Evolutionary conservation across 2,888 invertebrate genomes (phyloP).

Genomic region (Lycia hirtaria): DNA sequence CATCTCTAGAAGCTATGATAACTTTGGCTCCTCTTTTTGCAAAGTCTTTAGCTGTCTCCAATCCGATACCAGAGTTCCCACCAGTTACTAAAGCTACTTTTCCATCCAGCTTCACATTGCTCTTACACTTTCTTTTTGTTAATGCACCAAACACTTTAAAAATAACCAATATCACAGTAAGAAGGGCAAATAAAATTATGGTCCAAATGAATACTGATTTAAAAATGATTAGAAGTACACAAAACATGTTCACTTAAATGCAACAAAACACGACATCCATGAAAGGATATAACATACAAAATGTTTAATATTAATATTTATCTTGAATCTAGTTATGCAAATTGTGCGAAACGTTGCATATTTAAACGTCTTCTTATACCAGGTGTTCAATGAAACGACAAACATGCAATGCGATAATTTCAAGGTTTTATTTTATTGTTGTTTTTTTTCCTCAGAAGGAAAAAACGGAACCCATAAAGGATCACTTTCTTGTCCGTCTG

Average conservation of each 20-base stretch:
- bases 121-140: slow-evolving; percentile 58
- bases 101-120: slow-evolving; percentile 64
- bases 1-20: slow-evolving; percentile 91
- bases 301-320: too few relatives aligned
- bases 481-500: too few relatives aligned
- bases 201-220: not conserved
- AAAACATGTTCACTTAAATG: slow-evolving; percentile 31
- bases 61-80: slow-evolving; percentile 93
- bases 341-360: too few relatives aligned
- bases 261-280: too few relatives aligned
- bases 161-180: not conserved
- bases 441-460: too few relatives aligned
- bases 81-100: slow-evolving; percentile 92
- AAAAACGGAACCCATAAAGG: too few relatives aligned
- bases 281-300: too few relatives aligned
- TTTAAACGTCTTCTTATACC: too few relatives aligned
- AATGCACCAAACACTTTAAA: slow-evolving; percentile 7
- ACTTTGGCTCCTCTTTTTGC: slow-evolving; percentile 89
- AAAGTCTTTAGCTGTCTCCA: slow-evolving; percentile 89
- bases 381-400: too few relatives aligned
- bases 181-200: not conserved
- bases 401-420: too few relatives aligned
- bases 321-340: too few relatives aligned
- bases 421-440: too few relatives aligned
- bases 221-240: not conserved